These are phyloP conservation scores for Poeciliopsis turrubarensis DNA, from an alignment of 2,113 vertebrate species.

Conservation along the genomic window DNA sequence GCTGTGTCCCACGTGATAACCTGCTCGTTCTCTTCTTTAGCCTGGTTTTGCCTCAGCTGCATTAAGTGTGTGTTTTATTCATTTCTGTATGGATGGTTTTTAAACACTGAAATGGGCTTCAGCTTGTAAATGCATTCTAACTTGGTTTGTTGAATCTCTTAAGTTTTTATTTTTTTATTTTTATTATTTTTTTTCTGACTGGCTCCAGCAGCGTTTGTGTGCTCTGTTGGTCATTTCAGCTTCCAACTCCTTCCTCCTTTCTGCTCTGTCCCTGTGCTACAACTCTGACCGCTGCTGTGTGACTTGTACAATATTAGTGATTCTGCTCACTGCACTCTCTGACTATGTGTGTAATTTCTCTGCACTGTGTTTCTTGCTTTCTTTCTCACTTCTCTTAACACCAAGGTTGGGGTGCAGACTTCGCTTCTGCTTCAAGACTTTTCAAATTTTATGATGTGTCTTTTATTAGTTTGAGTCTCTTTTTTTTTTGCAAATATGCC, in stretches of 20 bases:
- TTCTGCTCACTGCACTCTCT: constrained; percentile 65
- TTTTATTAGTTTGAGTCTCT: constrained; percentile 42
- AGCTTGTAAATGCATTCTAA: constrained; percentile 57
- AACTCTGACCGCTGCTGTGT: constrained; percentile 63
- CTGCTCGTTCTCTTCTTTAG: constrained; percentile 38
- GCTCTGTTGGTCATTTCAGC: constrained; percentile 67
- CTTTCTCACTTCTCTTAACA: constrained; percentile 42
- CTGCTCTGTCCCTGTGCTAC: constrained; percentile 57
- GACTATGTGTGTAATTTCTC: constrained; percentile 50
- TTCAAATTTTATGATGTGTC: background rate
- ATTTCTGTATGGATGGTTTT: constrained; percentile 23
- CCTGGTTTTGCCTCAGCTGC: constrained; percentile 41
- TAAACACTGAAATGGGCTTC: constrained; percentile 32
- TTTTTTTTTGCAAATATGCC: constrained; percentile 43
- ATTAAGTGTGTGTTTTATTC: constrained; percentile 26
- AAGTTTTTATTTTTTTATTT: constrained; percentile 39
- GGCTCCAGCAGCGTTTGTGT: constrained; percentile 68
- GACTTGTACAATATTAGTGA: constrained; percentile 69
- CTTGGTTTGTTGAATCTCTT: constrained; percentile 39
- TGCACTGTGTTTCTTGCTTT: constrained; percentile 51
- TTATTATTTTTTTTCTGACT: constrained; percentile 62
- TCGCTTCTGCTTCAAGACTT: constrained; percentile 6
- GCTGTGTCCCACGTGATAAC: constrained; percentile 56
- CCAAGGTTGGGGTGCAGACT: constrained; percentile 48
- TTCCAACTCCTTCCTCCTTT: constrained; percentile 50